Base-by-base conservation (phyloP, 2,113 vertebrate genomes). In the Diadophis punctatus region DNA sequence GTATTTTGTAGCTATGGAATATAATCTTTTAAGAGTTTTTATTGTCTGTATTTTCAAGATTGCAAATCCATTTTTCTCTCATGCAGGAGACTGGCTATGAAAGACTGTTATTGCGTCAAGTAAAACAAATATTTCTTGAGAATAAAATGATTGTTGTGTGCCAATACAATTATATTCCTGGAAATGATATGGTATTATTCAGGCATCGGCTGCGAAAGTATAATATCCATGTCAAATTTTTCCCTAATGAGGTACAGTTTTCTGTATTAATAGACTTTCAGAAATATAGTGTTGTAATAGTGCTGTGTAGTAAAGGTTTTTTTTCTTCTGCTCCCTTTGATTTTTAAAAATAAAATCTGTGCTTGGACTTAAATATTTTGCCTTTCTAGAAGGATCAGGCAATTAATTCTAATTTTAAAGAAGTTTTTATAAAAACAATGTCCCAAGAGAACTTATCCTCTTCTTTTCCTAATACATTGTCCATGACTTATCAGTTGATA, bases 61-160 rank as follows among this genome's bases (percentile, higher is more conserved):
- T 56, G 5, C 34, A 12, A 68, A 88, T 25, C 89, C 68, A 30
- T 20, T 0, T 0, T 25, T 86, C n/a, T 49, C 2, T 23, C 27
- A 1, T 87, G 0, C 94, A 99, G 99, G 98, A 98, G 3, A 94
- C 93, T 22, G 94, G 96, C 0, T 95, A 98, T 0, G 18, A 2
- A 9, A 94, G 92, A 49, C 56, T 99, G 18, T 55, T 98, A 52
- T 98, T 93, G 92, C 97, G 74, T 51, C 96, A 98, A 89, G 49
- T 98, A 91, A 92, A 97, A 58, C 94, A 94, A 0, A 30, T 96
- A 16, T 98, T 99, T 93, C 96, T 89, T 23, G 95, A 97, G 16
- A 97, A 90, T 91, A 98, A 98, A 88, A 98, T 99, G 99, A 93
- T 99, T 1, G 98, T 97, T 0, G 97, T 99, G 39, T 98, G 98